Evolutionary conservation across 2,113 vertebrate species (phyloP).

Genomic region (Pachycephala philippinensis): DNA sequence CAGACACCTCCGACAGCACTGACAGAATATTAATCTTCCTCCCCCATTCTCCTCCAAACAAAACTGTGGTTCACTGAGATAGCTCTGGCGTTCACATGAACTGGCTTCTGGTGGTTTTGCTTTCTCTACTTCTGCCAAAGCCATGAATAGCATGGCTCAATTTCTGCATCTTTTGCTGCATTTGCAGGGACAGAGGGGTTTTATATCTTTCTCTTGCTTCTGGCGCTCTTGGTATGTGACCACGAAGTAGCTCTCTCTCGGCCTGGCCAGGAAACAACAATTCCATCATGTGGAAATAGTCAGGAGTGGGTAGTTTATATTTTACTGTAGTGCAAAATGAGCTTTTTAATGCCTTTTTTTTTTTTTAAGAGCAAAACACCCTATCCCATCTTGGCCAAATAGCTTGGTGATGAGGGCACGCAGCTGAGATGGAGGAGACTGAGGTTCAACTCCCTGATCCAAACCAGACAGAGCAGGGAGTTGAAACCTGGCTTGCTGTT

Average conservation of each 20-base stretch:
- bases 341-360: background rate
- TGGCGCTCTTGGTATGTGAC: background rate
- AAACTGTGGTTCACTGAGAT: background rate
- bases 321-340: background rate
- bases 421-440: background rate
- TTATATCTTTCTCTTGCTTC: background rate
- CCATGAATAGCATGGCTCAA: background rate
- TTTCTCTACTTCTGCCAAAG: background rate
- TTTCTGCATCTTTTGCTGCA: background rate
- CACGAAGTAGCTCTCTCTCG: background rate
- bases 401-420: background rate
- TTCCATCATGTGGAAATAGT: background rate
- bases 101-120: background rate
- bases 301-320: background rate
- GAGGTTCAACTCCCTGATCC: background rate
- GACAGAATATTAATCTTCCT: background rate
- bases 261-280: background rate
- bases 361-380: background rate
- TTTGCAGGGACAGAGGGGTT: background rate
- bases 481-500: slow-evolving; percentile 28
- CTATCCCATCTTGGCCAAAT: background rate
- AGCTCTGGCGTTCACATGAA: background rate
- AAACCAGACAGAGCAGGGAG: slow-evolving; percentile 29
- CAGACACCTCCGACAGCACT: background rate
- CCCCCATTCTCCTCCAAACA: background rate